phyloP scores from a whole-genome alignment of 2,113 vertebrate genomes.

The Holacanthus passer region DNA sequence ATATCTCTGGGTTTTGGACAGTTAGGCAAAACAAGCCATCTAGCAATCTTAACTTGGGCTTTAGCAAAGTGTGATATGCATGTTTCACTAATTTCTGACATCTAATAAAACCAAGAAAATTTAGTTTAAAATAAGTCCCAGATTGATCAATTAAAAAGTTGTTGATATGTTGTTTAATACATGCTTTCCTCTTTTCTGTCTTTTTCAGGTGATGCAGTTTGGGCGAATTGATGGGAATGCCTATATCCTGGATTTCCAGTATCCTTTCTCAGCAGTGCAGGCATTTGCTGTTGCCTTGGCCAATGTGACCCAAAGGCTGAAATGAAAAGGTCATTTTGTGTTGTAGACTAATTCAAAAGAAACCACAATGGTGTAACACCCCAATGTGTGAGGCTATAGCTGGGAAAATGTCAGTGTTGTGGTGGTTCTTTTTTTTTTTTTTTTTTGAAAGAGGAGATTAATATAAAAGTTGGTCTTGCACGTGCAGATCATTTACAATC shows the following conservation, averaged over 20 bases:
- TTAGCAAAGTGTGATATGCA: neutral
- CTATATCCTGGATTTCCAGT: constrained; percentile 99
- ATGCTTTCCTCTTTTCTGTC: neutral
- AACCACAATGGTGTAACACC: neutral
- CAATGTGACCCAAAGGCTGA: constrained; percentile 98
- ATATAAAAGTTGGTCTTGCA: constrained; percentile 13
- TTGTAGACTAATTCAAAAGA: constrained; percentile 19
- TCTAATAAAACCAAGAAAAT: too few species aligned
- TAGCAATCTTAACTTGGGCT: neutral
- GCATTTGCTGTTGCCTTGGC: constrained; percentile 98
- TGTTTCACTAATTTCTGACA: neutral
- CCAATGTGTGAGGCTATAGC: neutral
- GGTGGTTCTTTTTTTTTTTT: constrained; percentile 14
- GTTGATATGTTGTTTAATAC: neutral
- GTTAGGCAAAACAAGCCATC: neutral
- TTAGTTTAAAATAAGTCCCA: too few species aligned
- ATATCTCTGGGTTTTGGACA: neutral
- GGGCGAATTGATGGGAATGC: constrained; percentile 98
- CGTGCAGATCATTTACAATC: constrained; percentile 26
- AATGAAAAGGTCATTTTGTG: constrained; percentile 84
- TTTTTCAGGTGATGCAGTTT: constrained; percentile 97
- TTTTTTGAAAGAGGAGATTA: constrained; percentile 2
- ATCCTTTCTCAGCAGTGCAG: constrained; percentile 99
- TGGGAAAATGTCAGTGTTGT: neutral
- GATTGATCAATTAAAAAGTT: neutral